These are phyloP conservation scores for Tillus elongatus DNA, from an alignment of 2,888 invertebrate genomes.

Conservation along the genomic window DNA sequence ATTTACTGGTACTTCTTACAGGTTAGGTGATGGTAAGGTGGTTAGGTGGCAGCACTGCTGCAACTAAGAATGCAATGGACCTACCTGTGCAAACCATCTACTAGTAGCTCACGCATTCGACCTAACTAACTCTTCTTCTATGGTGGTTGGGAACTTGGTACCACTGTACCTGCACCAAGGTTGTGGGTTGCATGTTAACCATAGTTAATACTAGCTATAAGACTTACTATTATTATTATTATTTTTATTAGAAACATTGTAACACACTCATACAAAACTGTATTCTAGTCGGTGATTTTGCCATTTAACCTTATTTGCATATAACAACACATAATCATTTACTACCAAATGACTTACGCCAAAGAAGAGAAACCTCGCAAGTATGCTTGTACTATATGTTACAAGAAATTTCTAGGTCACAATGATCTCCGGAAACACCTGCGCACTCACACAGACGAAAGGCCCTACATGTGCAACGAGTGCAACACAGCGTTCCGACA, in stretches of 20 bases:
- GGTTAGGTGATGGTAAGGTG: slow-evolving; percentile 29
- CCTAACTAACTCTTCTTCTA: slow-evolving; percentile 27
- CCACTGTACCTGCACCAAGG: slow-evolving; percentile 29
- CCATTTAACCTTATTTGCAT: no score
- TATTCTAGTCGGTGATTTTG: slow-evolving; percentile 21
- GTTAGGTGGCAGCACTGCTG: slow-evolving; percentile 25
- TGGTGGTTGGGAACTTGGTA: slow-evolving; percentile 34
- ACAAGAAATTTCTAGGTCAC: slow-evolving; percentile 54
- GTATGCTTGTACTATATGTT: slow-evolving; percentile 53
- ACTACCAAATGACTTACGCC: slow-evolving; percentile 45
- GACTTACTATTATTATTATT: slow-evolving; percentile 5
- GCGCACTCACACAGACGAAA: slow-evolving; percentile 55
- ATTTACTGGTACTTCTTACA: slow-evolving; percentile 29
- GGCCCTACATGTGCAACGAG: slow-evolving; percentile 52
- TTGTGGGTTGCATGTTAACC: slow-evolving; percentile 33
- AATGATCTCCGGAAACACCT: slow-evolving; percentile 60
- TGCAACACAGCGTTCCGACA: slow-evolving; percentile 58
- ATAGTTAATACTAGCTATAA: slow-evolving; percentile 18
- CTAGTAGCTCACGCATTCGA: slow-evolving; percentile 12
- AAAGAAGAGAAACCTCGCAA: slow-evolving; percentile 38
- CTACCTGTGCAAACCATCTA: slow-evolving; percentile 13
- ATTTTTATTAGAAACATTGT: no score
- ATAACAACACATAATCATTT: no score
- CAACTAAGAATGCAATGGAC: slow-evolving; percentile 23
- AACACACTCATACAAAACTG: no score